These are phyloP conservation scores for Pogonocichla stellata DNA, from an alignment of 2,113 vertebrate species.

Conservation along the genomic window DNA sequence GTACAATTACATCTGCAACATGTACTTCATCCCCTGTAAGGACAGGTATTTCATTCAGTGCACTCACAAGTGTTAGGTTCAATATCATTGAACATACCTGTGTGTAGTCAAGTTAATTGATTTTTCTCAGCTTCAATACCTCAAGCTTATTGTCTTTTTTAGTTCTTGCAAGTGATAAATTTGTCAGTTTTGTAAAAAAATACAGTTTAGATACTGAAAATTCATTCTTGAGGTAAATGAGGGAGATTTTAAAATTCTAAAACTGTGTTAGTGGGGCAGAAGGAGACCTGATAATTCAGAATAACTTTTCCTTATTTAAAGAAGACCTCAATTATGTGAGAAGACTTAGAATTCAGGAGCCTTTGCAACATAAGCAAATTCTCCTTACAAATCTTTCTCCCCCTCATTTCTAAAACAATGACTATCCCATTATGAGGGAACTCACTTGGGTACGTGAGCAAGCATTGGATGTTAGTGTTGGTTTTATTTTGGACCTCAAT, in stretches of 20 bases:
- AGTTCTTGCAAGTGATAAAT: neutral
- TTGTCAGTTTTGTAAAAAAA: neutral
- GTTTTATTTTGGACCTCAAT: neutral
- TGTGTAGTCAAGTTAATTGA: neutral
- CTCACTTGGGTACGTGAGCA: neutral
- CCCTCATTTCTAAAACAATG: neutral
- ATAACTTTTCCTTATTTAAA: neutral
- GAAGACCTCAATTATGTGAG: neutral
- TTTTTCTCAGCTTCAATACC: neutral
- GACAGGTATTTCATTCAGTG: neutral
- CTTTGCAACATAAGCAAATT: neutral
- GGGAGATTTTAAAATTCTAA: neutral
- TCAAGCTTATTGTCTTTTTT: neutral
- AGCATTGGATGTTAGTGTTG: neutral
- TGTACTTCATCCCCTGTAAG: neutral
- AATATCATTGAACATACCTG: neutral
- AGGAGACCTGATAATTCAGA: neutral
- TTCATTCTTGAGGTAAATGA: neutral
- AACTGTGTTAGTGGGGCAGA: neutral
- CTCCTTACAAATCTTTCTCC: neutral
- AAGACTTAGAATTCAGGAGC: neutral
- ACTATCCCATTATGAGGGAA: neutral
- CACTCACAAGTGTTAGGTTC: neutral
- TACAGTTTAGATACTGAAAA: neutral
- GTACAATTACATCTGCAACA: neutral